Conservation (phyloP, 2,888 invertebrate species). For the Notodonta dromedarius region DNA sequence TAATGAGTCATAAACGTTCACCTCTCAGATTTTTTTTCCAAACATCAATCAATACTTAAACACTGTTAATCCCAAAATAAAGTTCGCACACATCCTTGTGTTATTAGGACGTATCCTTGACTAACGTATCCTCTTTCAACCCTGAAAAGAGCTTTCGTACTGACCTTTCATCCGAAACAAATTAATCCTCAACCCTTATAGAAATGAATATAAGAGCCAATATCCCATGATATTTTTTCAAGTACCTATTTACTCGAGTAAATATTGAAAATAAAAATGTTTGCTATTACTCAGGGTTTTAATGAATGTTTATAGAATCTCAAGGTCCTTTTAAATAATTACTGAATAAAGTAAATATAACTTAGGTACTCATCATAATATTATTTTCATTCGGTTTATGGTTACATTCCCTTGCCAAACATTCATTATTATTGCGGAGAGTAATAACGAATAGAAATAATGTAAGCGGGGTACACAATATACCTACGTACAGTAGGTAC, state of each 20-base stretch:
- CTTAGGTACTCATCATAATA: background rate
- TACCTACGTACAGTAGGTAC: too few relatives aligned
- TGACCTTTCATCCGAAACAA: slow-evolving; percentile 11
- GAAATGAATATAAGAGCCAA: slow-evolving; percentile 8
- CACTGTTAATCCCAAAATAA: slow-evolving; percentile 1
- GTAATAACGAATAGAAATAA: too few relatives aligned
- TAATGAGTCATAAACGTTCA: background rate
- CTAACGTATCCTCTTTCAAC: slow-evolving; percentile 25
- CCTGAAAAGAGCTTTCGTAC: slow-evolving; percentile 26
- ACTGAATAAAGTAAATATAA: slow-evolving; percentile 31
- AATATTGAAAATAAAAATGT: slow-evolving; percentile 50
- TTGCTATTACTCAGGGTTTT: slow-evolving; percentile 45
- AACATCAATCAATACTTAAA: background rate
- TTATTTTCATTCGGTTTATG: background rate
- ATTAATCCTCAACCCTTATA: slow-evolving; percentile 11
- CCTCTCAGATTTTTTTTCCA: background rate
- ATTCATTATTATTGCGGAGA: too few relatives aligned
- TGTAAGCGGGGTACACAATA: too few relatives aligned
- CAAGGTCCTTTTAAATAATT: slow-evolving; percentile 36
- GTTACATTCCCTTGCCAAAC: background rate
- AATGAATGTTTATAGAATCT: slow-evolving; percentile 45
- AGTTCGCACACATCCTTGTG: background rate
- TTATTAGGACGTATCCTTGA: slow-evolving; percentile 21
- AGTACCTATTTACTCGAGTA: slow-evolving; percentile 26
- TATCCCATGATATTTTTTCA: slow-evolving; percentile 24